phyloP scores from a whole-genome alignment of 2,888 invertebrate species.

The Alcis repandata region DNA sequence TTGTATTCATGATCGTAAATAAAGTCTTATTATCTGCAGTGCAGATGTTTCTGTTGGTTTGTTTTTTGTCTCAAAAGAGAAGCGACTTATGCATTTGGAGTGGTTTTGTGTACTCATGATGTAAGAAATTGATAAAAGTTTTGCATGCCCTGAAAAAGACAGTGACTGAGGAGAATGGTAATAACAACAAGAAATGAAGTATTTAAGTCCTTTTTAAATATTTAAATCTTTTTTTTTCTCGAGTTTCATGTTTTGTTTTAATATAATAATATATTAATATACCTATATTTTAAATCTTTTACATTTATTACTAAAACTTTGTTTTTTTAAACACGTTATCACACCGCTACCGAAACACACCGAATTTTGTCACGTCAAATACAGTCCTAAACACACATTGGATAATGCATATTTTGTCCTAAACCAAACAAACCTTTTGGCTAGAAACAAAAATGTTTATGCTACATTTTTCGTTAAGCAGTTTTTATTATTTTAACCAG shows the following conservation, averaged over 20 bases:
- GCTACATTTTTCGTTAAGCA: constrained; percentile 25
- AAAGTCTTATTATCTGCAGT: constrained; percentile 20
- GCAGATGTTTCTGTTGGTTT: constrained; percentile 23
- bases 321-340: constrained; percentile 22
- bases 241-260: no score
- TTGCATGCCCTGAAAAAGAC: no score
- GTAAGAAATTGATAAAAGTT: background rate
- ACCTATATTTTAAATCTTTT: no score
- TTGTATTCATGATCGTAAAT: constrained; percentile 17
- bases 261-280: no score
- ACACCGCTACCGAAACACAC: constrained; percentile 17
- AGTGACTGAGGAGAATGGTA: no score
- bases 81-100: background rate
- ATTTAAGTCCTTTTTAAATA: no score
- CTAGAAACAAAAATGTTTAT: constrained; percentile 32
- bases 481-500: constrained; percentile 28
- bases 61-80: constrained; percentile 18
- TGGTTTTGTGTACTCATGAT: background rate
- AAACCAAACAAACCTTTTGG: constrained; percentile 21
- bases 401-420: constrained; percentile 42
- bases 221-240: no score
- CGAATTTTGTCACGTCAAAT: constrained; percentile 40
- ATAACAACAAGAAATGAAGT: no score
- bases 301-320: no score
- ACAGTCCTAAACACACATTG: constrained; percentile 48